phyloP scores from a whole-genome alignment of 2,113 vertebrate genomes.

The Mormyrus lacerda region DNA sequence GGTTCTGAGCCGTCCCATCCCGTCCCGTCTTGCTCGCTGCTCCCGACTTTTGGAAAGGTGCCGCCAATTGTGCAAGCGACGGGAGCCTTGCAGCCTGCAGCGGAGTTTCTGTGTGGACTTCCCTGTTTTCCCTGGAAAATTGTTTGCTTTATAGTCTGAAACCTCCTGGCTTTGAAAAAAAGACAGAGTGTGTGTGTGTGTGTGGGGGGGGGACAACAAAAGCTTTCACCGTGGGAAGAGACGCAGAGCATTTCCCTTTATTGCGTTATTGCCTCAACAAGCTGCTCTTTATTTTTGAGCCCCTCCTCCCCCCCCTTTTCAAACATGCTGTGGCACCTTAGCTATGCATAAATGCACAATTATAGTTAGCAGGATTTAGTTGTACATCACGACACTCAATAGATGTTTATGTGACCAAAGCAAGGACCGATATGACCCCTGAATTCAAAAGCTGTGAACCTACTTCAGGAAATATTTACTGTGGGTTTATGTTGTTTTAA shows the following conservation, averaged over 20 bases:
- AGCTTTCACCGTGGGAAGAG: not conserved
- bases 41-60: not conserved
- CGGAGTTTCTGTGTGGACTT: not conserved
- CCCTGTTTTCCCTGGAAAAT: not conserved
- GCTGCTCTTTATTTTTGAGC: not conserved
- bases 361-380: not conserved
- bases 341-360: not conserved
- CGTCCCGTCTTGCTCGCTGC: not conserved
- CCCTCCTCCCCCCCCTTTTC: not conserved
- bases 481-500: not conserved
- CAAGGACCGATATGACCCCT: not conserved
- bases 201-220: not conserved
- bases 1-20: not conserved
- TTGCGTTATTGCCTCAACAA: not conserved
- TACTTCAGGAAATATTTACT: not conserved
- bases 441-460: not conserved
- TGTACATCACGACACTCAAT: not conserved
- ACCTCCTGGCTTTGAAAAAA: not conserved
- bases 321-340: not conserved
- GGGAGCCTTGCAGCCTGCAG: not conserved
- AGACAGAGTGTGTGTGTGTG: no score
- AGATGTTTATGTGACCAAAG: not conserved
- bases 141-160: not conserved
- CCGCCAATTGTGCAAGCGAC: not conserved
- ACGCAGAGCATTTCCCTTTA: not conserved